These are phyloP conservation scores for Mastacembelus armatus DNA, from an alignment of 2,797 vertebrate genomes.

Conservation along the genomic window DNA sequence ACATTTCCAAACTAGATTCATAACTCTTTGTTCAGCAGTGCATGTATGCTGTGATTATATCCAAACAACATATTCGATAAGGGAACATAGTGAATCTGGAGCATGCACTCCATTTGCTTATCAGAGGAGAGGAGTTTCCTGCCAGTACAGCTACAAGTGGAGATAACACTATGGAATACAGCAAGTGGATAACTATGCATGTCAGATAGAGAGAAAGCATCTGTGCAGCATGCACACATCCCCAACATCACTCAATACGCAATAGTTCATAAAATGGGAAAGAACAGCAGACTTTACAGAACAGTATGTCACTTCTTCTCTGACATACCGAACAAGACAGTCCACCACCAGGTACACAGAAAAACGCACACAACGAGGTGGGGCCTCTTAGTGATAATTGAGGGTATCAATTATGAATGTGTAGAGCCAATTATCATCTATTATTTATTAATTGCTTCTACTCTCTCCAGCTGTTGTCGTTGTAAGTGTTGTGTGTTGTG, in stretches of 20 bases:
- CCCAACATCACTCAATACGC: neutral
- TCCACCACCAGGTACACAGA: neutral
- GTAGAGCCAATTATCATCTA: constrained; percentile 68
- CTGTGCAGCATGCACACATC: neutral
- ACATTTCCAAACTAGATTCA: neutral
- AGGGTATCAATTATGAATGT: constrained; percentile 80
- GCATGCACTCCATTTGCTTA: constrained; percentile 37
- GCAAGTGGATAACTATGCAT: neutral
- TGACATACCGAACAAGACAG: constrained; percentile 24
- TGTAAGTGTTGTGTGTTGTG: constrained; percentile 19
- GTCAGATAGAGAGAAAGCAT: neutral
- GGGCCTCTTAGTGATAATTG: constrained; percentile 56
- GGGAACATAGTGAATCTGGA: constrained; percentile 22
- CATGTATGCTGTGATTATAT: constrained; percentile 15
- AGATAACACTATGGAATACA: constrained; percentile 32
- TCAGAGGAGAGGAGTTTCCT: constrained; percentile 36
- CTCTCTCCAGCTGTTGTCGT: constrained; percentile 66
- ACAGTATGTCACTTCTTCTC: neutral
- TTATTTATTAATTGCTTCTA: constrained; percentile 70
- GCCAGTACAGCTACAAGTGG: constrained; percentile 19
- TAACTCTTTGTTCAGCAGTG: neutral
- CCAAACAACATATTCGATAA: constrained; percentile 25
- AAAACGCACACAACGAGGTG: constrained; percentile 25
- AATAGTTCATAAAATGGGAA: neutral
- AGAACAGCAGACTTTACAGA: constrained; percentile 22